phyloP scores from a whole-genome alignment of 2,888 invertebrate species.

The Xanthostigma xanthostigma region DNA sequence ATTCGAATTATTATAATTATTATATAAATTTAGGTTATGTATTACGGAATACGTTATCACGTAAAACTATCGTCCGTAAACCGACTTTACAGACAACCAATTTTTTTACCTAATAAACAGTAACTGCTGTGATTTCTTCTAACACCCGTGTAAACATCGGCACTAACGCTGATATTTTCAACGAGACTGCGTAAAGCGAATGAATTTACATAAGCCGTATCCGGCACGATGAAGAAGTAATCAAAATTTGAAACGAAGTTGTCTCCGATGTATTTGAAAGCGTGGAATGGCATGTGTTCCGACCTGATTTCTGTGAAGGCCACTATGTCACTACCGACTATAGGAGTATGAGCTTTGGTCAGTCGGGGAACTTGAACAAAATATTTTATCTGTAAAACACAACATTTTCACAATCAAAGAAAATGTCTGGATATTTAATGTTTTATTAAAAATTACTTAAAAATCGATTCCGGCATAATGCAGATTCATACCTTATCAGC shows the following conservation, averaged over 20 bases:
- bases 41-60: too few relatives aligned
- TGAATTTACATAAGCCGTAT: constrained; percentile 72
- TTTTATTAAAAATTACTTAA: constrained; percentile 21
- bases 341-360: constrained; percentile 23
- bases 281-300: constrained; percentile 70
- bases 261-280: constrained; percentile 78
- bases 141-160: constrained; percentile 72
- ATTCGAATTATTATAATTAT: too few relatives aligned
- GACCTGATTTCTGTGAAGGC: constrained; percentile 70
- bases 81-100: too few relatives aligned
- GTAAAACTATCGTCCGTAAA: too few relatives aligned
- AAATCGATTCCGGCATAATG: constrained; percentile 30
- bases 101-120: constrained; percentile 48
- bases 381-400: constrained; percentile 23
- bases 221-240: constrained; percentile 80
- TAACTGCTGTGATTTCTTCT: constrained; percentile 43
- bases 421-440: neutral
- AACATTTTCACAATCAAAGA: neutral
- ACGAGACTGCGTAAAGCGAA: constrained; percentile 56
- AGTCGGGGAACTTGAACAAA: constrained; percentile 30
- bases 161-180: constrained; percentile 64
- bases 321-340: constrained; percentile 46
- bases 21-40: too few relatives aligned
- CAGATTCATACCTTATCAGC: constrained; percentile 76
- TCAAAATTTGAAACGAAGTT: constrained; percentile 83